Evolutionary conservation across 2,113 vertebrate genomes (phyloP), one percentile per base, ranked within the genome.

Genomic region (Microcebus tavaratra): DNA sequence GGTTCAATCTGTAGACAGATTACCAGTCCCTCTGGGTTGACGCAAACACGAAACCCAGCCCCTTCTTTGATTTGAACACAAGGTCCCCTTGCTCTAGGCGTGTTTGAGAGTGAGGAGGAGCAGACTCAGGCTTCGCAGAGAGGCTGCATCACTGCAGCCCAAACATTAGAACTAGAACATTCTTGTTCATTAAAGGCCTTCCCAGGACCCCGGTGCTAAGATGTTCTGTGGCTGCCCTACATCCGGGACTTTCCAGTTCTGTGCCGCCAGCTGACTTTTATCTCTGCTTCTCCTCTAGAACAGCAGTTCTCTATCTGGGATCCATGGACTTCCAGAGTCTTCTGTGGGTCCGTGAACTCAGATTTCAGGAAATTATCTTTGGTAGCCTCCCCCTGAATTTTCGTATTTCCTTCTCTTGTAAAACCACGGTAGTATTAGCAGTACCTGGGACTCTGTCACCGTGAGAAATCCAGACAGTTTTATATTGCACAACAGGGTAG

Each of bases 111-210:
- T 4, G 6, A 6, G 27, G 75, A 61, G 39, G 36, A 59, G 57
- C 10, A 11, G 31, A 12, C 61, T 17, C 31, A 59, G 76, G n/a
- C 39, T 59, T 73, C 21, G 17, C 48, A 0, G 7, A 45, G 70
- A 31, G 57, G 21, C 21, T 39, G 12, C 0, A 10, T 21, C 31
- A 5, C 0, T 0, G 4, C 17, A 23, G 48, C n/a, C 63, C 59
- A 36, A 4, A 57, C 3, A 14, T 11, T 0, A 42, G 57, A 29
- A 36, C 9, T 27, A 72, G 87, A 42, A 14, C 0, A 0, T 68
- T 50, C 8, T 39, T 20, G 6, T 12, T 91, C 34, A 2, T 18
- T 13, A 14, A 85, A 76, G 73, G 50, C 14, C 27, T n/a, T 34
- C 39, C 7, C 1, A 0, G 1, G n/a, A 18, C 57, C 85, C 48